Base-by-base conservation (phyloP, 2,888 invertebrate genomes). In the Cremastinae sp. region DNA sequence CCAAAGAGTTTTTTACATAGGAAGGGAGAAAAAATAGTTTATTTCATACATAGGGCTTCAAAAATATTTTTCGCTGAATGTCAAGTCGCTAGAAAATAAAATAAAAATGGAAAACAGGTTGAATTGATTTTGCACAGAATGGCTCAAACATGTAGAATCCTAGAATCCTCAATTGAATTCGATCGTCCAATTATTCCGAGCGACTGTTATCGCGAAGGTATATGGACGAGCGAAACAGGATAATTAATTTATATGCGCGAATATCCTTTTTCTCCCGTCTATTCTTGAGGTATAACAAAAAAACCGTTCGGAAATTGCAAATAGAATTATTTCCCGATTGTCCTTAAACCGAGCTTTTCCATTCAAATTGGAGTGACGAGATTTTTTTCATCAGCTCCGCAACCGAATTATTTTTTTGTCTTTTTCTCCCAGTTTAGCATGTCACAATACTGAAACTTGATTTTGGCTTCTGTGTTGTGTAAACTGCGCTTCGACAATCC, bases 151-250 rank as follows among this genome's bases (percentile, higher is more conserved):
- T 12, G 39, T 43, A 22, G 16, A 53, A 14, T 9, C 35, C 55
- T 7, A 12, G 28, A 20, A 39, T 47, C 49, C 37, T 43, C 65
- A 43, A 73, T 73, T 35, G 43, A 37, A 45, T 59, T 59, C 59
- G 43, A 73, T 65, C 51, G 65, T 72, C 51, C 65, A 49, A 72
- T 72, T 72, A 66, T 43, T 51, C 65, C 45, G 18, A 43, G 59
- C 43, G 59, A 66, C 51, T 65, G 45, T 59, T 66, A 35, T 43
- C 43, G 51, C n/a, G 14, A 45, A 5, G 5, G 28, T 12, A 18
- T 37, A 37, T 14, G 18, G 45, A 18, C 53, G 59, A 28, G 14
- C 39, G 45, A 7, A 53, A 65, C 53, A 14, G 53, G 20, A 43
- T 22, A 66, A 73, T 65, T 41, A 53, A 73, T 59, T 59, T 41